Conservation (phyloP, 2,797 vertebrate species). For the Anabas testudineus region DNA sequence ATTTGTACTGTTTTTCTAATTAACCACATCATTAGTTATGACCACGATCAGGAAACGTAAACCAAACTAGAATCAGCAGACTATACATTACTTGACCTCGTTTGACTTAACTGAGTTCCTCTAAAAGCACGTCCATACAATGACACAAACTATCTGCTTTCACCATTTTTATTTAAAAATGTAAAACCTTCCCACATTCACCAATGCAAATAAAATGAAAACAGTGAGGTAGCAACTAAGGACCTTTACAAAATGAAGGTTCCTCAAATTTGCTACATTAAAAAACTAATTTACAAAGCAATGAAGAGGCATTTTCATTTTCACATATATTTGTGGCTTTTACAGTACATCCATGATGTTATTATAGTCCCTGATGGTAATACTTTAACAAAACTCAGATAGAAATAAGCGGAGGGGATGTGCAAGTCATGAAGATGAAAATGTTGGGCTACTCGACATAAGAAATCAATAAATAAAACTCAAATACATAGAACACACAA, state of each 20-base stretch:
- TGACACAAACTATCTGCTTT: constrained; percentile 37
- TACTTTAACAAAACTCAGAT: constrained; percentile 64
- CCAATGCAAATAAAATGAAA: constrained; percentile 58
- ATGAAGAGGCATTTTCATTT: constrained; percentile 62
- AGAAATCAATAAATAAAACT: constrained; percentile 67
- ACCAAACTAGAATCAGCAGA: background rate
- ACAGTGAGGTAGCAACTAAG: constrained; percentile 48
- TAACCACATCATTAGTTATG: background rate
- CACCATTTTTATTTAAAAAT: constrained; percentile 67
- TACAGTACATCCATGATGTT: constrained; percentile 59
- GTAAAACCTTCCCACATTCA: constrained; percentile 61
- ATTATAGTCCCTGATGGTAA: constrained; percentile 71
- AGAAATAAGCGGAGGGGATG: constrained; percentile 32
- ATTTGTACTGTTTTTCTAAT: background rate
- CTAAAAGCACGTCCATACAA: background rate
- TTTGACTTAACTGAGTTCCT: background rate
- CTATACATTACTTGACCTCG: background rate
- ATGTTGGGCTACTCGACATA: constrained; percentile 19
- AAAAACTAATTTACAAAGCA: constrained; percentile 64
- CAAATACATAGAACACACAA: constrained; percentile 42
- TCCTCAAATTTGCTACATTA: constrained; percentile 43
- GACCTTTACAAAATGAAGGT: constrained; percentile 68
- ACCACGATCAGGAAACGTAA: background rate
- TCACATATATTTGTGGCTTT: constrained; percentile 63
- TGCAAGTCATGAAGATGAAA: constrained; percentile 36